phyloP scores from a whole-genome alignment of 2,797 vertebrate species.

The Vireo griseus region DNA sequence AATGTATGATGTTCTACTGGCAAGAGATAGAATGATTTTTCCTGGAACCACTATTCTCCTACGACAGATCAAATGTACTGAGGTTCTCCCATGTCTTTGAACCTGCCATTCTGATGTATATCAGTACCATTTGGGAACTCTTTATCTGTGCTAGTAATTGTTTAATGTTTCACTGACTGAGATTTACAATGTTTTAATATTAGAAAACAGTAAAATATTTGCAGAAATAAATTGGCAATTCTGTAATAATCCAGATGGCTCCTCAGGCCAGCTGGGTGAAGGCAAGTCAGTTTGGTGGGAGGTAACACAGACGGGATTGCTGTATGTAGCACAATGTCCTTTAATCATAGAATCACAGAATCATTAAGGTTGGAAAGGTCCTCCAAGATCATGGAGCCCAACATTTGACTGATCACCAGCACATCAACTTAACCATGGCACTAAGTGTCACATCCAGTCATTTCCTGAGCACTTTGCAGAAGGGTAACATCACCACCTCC shows the following conservation, averaged over 20 bases:
- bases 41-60: not conserved
- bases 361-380: not conserved
- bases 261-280: not conserved
- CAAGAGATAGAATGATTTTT: not conserved
- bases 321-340: not conserved
- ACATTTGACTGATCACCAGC: not conserved
- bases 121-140: not conserved
- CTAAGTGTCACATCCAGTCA: not conserved
- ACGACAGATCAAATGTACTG: not conserved
- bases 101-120: not conserved
- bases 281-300: not conserved
- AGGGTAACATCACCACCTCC: no score
- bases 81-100: not conserved
- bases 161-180: not conserved
- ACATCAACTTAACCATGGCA: not conserved
- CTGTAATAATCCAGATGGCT: not conserved
- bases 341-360: not conserved
- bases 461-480: not conserved
- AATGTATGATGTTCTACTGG: not conserved
- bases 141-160: not conserved
- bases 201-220: not conserved
- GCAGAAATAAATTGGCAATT: not conserved
- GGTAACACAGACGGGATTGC: not conserved
- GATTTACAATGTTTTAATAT: not conserved
- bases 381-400: not conserved